phyloP scores from a whole-genome alignment of 2,888 invertebrate species.

The Xanthorhoe designata region DNA sequence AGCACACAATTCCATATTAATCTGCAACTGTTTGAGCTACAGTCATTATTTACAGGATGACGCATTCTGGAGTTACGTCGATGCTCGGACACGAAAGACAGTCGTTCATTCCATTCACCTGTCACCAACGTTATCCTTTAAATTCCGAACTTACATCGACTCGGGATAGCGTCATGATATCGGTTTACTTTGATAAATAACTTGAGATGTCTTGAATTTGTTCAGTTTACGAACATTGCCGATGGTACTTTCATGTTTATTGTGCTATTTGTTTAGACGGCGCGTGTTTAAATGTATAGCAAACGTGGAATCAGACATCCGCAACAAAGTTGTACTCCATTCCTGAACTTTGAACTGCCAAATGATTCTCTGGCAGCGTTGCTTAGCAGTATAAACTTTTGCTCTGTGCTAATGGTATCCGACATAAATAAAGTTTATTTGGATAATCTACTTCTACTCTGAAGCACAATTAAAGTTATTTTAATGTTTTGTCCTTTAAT shows the following conservation, averaged over 20 bases:
- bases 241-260: background rate
- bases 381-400: slow-evolving; percentile 7
- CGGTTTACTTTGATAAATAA: background rate
- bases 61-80: background rate
- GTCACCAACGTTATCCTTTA: background rate
- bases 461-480: background rate
- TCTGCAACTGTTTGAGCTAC: slow-evolving; percentile 3
- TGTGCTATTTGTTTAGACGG: slow-evolving; percentile 8
- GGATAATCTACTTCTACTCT: background rate
- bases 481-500: background rate
- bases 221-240: background rate
- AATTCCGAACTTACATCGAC: background rate
- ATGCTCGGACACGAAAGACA: background rate
- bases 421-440: slow-evolving; percentile 1
- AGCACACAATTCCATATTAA: slow-evolving; percentile 44
- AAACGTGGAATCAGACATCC: slow-evolving; percentile 43
- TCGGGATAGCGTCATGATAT: background rate
- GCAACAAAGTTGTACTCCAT: slow-evolving; percentile 49
- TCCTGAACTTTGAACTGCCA: slow-evolving; percentile 53
- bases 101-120: background rate
- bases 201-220: background rate
- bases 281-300: slow-evolving; percentile 26
- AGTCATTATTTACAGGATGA: background rate
- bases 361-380: slow-evolving; percentile 34
- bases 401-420: background rate